Conservation (phyloP, 2,113 vertebrate species). For the Pollimyrus isidori region DNA sequence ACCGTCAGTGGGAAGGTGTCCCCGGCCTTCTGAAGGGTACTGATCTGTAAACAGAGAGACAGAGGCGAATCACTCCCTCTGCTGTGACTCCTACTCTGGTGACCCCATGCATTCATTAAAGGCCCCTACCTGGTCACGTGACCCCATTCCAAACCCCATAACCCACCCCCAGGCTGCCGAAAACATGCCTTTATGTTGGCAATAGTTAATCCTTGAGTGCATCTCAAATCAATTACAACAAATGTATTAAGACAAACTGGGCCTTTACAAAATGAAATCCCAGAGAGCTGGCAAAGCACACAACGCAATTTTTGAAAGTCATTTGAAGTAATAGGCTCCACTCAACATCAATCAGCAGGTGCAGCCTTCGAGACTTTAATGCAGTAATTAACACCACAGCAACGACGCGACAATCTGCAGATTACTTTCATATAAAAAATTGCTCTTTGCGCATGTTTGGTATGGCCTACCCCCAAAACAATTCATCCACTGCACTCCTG, state of each 20-base stretch:
- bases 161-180: not conserved
- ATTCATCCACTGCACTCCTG: not conserved
- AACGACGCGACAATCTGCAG: not conserved
- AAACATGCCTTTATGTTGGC: not conserved
- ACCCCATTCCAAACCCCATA: not conserved
- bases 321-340: not conserved
- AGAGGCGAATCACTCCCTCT: not conserved
- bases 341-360: slow-evolving; percentile 4
- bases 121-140: not conserved
- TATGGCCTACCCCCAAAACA: not conserved
- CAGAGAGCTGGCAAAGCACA: not conserved
- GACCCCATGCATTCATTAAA: not conserved
- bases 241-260: not conserved
- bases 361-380: not conserved
- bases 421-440: not conserved
- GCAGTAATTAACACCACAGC: not conserved
- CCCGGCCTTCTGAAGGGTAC: slow-evolving; percentile 64
- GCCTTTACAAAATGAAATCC: not conserved
- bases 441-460: not conserved
- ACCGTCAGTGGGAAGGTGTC: slow-evolving; percentile 70
- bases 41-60: slow-evolving; percentile 55
- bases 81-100: not conserved
- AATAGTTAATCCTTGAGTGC: not conserved
- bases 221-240: not conserved
- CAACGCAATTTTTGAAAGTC: not conserved